These are phyloP conservation scores for Hyles euphorbiae DNA, from an alignment of 1,140 invertebrate species.

Conservation along the genomic window DNA sequence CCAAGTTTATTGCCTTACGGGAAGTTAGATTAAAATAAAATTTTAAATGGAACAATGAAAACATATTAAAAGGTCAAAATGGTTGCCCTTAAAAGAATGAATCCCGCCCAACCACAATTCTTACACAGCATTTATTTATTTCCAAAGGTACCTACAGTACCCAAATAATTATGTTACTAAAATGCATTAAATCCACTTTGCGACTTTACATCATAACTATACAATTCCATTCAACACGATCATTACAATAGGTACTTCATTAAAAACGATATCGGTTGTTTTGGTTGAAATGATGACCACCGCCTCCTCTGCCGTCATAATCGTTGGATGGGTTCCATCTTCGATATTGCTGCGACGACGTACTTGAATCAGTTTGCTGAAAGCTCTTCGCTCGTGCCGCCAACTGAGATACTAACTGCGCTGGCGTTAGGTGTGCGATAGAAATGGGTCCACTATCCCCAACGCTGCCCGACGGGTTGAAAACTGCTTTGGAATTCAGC, in stretches of 20 bases:
- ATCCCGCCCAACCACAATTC: too few relatives aligned
- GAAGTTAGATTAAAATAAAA: too few relatives aligned
- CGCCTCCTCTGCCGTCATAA: constrained; percentile 34
- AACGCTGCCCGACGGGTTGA: constrained; percentile 51
- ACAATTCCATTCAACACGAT: too few relatives aligned
- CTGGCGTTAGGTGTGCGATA: constrained; percentile 63
- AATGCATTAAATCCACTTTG: too few relatives aligned
- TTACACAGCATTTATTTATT: too few relatives aligned
- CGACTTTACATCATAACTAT: too few relatives aligned
- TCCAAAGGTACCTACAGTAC: too few relatives aligned
- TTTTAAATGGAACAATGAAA: too few relatives aligned
- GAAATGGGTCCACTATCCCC: constrained; percentile 49
- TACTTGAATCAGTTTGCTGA: constrained; percentile 39
- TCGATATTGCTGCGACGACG: constrained; percentile 27
- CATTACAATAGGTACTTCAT: neutral
- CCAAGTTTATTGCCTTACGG: too few relatives aligned
- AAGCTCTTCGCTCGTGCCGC: constrained; percentile 64
- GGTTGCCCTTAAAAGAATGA: too few relatives aligned
- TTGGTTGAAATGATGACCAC: constrained; percentile 33
- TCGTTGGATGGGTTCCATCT: constrained; percentile 22
- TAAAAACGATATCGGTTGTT: constrained; percentile 47
- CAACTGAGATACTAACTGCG: constrained; percentile 63
- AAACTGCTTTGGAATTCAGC: constrained; percentile 54
- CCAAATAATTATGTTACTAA: too few relatives aligned
- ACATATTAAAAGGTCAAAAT: too few relatives aligned